phyloP scores from a whole-genome alignment of 1,140 invertebrate species.

The Penaeus japonicus region DNA sequence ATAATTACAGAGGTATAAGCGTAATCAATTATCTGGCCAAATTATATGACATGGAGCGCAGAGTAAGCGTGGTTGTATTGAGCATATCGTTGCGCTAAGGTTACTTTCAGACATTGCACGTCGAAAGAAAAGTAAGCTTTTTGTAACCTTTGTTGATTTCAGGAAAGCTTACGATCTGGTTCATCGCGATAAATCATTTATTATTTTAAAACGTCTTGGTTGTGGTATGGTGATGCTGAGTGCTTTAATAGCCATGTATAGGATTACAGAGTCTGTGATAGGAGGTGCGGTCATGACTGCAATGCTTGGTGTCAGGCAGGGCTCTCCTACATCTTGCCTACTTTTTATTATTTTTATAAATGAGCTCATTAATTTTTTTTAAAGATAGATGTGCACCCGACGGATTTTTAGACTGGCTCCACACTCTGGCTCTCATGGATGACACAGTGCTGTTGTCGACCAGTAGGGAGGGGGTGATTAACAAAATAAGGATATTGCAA shows the following conservation, averaged over 20 bases:
- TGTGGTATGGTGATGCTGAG: not conserved
- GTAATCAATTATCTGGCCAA: not conserved
- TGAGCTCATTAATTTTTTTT: not conserved
- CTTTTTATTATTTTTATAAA: not conserved
- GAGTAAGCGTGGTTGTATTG: not conserved
- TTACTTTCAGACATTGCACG: not conserved
- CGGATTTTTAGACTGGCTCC: not conserved
- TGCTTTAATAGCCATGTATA: not conserved
- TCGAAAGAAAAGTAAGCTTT: not conserved
- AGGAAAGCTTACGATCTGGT: not conserved
- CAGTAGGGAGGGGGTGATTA: not conserved
- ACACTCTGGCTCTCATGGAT: too few relatives aligned
- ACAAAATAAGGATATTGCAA: too few relatives aligned
- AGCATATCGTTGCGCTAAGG: not conserved
- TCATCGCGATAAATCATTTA: not conserved
- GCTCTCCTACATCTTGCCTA: not conserved
- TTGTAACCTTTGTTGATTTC: not conserved
- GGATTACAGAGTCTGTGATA: not conserved
- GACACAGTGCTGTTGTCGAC: not conserved
- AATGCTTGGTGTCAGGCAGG: not conserved
- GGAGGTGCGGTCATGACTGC: not conserved
- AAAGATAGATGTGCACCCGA: not conserved
- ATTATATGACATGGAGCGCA: not conserved
- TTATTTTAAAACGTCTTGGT: not conserved
- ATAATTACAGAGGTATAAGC: constrained; percentile 4